phyloP scores from a whole-genome alignment of 1,140 invertebrate genomes.

The Bombus difficillimus region DNA sequence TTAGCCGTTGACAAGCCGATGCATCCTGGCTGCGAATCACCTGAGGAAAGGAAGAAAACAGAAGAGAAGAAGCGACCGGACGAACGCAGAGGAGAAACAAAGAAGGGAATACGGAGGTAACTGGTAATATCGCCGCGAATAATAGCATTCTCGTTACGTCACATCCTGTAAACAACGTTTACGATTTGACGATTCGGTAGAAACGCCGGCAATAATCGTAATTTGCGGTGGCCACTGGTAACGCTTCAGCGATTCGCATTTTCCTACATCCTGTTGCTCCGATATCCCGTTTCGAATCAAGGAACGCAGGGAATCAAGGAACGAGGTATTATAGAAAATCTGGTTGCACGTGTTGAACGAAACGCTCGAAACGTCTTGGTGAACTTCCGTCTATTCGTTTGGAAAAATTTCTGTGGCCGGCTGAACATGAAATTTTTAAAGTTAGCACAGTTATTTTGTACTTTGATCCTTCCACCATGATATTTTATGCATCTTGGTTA shows the following conservation, averaged over 20 bases:
- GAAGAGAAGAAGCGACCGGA: not conserved
- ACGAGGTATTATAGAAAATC: not conserved
- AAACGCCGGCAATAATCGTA: conserved; percentile 49
- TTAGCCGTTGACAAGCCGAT: conserved; percentile 58
- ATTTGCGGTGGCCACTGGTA: conserved; percentile 39
- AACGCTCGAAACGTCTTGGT: too few species aligned
- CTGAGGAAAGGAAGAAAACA: conserved; percentile 13
- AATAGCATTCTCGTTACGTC: conserved; percentile 43
- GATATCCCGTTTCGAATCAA: not conserved
- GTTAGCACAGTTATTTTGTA: too few species aligned
- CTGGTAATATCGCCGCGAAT: conserved; percentile 50
- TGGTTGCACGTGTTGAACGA: not conserved
- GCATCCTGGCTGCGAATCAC: conserved; percentile 55
- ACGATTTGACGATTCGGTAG: conserved; percentile 50
- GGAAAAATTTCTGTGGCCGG: too few species aligned
- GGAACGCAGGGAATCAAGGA: too few species aligned
- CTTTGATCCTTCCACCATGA: too few species aligned
- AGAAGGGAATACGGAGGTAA: not conserved
- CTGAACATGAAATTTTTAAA: too few species aligned
- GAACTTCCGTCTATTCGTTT: too few species aligned
- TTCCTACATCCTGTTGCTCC: conserved; percentile 45
- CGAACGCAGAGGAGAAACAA: not conserved
- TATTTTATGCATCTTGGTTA: too few species aligned
- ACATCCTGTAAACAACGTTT: conserved; percentile 56
- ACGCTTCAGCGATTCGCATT: conserved; percentile 41